phyloP scores from a whole-genome alignment of 2,113 vertebrate genomes.

The Myotis davidii region DNA sequence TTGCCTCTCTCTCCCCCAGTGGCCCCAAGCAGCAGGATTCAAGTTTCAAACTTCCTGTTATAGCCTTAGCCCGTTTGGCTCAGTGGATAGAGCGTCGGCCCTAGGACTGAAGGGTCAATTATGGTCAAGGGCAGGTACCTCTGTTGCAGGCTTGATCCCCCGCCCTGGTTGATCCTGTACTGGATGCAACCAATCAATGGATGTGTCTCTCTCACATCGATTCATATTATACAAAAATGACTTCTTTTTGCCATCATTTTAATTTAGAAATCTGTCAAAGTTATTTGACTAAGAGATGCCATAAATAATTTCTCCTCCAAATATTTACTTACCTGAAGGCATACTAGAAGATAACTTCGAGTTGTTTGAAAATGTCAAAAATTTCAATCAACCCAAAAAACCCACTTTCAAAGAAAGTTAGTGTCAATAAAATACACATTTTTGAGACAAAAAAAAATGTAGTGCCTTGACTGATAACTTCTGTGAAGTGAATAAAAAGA shows the following conservation, averaged over 20 bases:
- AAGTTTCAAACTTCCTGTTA: neutral
- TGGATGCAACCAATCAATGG: too few relatives aligned
- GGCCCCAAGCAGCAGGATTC: neutral
- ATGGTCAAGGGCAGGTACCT: too few relatives aligned
- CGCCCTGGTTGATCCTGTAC: too few relatives aligned
- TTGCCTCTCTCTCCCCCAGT: neutral
- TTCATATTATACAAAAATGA: neutral
- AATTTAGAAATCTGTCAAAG: neutral
- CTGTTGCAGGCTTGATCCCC: too few relatives aligned
- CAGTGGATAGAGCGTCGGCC: too few relatives aligned
- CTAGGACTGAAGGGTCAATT: too few relatives aligned
- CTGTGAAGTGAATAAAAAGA: neutral
- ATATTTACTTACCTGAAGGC: neutral
- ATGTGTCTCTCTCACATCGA: too few relatives aligned
- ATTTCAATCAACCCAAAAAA: neutral
- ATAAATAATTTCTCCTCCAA: neutral
- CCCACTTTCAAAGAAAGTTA: neutral
- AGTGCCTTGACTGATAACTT: neutral
- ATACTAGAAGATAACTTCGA: neutral
- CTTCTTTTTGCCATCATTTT: neutral
- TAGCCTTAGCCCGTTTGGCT: too few relatives aligned
- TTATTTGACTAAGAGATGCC: neutral
- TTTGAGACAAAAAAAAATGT: neutral
- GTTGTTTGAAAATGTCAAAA: neutral
- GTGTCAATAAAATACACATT: neutral